Evolutionary conservation across 2,113 vertebrate species (phyloP), one percentile per base, ranked within the genome.

Genomic region (Cryptomyrus ogoouensis): DNA sequence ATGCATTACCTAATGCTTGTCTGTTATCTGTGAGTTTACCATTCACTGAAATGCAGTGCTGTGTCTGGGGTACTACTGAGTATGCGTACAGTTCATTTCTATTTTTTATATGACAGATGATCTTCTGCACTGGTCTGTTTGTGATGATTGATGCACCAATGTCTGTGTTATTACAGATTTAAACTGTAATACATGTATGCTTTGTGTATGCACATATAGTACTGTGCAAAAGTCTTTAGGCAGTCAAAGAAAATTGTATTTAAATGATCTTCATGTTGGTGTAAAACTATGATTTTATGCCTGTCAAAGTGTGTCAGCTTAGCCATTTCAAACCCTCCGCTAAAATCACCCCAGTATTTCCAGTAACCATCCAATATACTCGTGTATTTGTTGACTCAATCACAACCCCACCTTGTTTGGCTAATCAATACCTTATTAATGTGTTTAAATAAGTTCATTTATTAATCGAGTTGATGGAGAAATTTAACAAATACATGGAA

Each of bases 1-100:
- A 10, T 77, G 56, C 6, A 53, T 92, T 90, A 87, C 44, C 85
- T 90, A 27, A 89, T 50, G 31, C 91, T 3, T 89, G 86, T 88
- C 87, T 89, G n/a, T 42, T 80, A 50, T 89, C 66, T 89, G 19
- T 58, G 80, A n/a, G 39, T 3, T 1, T 39, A 15, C 89, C 62
- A 24, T 42, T 86, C n/a, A 66, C n/a, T 77, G 83, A 42, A 27
- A 62, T 90, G 83, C 27, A 50, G 49, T 90, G 8, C 90, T 27
- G 9, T 88, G 83, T 46, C 35, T 90, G 17, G 70, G 13, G 31
- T 50, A 50, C 19, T 66, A 35, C 89, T 56, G 85, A 35, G 50
- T 88, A 42, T 19, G 21, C 19, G 0, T 19, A 53, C 6, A 1
- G 27, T 50, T 86, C 3, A n/a, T 15, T 86, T 86, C 27, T 52